A percentile compares a stretch with the other conserved stretches of the same genome.
Conservation (phyloP, 2,797 vertebrate species). For the Varecia variegata region DNA sequence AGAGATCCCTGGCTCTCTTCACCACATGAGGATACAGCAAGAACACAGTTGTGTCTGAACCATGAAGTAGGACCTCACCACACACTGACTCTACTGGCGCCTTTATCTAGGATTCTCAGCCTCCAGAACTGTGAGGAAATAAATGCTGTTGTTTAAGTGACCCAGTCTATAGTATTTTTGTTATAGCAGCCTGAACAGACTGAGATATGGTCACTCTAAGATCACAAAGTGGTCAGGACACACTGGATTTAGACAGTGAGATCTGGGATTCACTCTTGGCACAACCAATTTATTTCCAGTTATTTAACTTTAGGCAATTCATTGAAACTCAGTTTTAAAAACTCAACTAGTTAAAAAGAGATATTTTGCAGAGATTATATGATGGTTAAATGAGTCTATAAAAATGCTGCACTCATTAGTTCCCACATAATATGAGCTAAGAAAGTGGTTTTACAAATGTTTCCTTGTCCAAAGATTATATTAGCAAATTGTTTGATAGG, state of each 20-base stretch:
- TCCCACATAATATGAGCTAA: background rate
- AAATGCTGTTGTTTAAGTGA: background rate
- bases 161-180: background rate
- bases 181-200: background rate
- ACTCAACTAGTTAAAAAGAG: background rate
- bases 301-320: background rate
- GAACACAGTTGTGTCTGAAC: background rate
- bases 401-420: background rate
- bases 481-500: background rate
- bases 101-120: background rate
- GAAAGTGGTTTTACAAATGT: background rate
- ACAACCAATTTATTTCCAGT: background rate
- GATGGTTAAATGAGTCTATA: background rate
- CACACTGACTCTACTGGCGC: background rate
- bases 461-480: background rate
- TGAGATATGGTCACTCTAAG: background rate
- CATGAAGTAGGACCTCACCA: background rate
- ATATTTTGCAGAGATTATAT: background rate
- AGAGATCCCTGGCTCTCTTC: background rate
- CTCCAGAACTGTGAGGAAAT: background rate
- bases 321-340: constrained; percentile 7
- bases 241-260: background rate
- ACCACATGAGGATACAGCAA: background rate
- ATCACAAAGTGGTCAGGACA: background rate
- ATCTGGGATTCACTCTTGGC: background rate